Conservation (phyloP, 2,888 invertebrate species). For the Pterostichus madidus region DNA sequence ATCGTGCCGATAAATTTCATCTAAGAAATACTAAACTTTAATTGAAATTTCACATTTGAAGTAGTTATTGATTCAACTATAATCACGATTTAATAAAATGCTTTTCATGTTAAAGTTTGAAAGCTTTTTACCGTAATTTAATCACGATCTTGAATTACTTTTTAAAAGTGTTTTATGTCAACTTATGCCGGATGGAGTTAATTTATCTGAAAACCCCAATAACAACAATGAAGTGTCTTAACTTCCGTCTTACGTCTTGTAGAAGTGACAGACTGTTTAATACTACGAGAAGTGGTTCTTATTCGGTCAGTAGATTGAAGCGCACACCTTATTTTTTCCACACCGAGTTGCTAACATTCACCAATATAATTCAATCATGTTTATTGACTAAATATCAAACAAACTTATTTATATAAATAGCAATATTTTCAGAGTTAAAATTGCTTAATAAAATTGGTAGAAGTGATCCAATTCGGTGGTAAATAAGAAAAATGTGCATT, state of each 20-base stretch:
- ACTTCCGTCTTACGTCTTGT: slow-evolving; percentile 38
- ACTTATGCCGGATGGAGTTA: slow-evolving; percentile 7
- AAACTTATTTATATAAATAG: no score
- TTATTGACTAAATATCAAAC: no score
- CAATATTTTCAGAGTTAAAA: no score
- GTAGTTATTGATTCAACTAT: background rate
- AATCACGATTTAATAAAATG: background rate
- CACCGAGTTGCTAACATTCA: background rate
- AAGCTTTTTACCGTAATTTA: background rate
- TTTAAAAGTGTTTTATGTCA: slow-evolving; percentile 11
- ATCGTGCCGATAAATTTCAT: slow-evolving; percentile 10
- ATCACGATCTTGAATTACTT: background rate
- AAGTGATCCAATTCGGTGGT: slow-evolving; percentile 17
- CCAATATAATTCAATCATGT: background rate
- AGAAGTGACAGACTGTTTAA: slow-evolving; percentile 18
- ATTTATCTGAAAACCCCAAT: slow-evolving; percentile 35
- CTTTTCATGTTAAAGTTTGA: slow-evolving; percentile 7
- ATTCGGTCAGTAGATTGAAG: slow-evolving; percentile 36
- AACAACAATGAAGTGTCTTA: slow-evolving; percentile 26
- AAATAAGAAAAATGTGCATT: slow-evolving; percentile 22
- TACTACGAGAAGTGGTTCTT: slow-evolving; percentile 4
- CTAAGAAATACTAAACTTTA: background rate
- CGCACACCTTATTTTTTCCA: slow-evolving; percentile 12
- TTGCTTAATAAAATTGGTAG: no score
- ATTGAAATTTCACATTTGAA: slow-evolving; percentile 23